Evolutionary conservation across 2,797 vertebrate species (phyloP), one percentile per base, ranked within the genome.

Genomic region (Sebastes minor): DNA sequence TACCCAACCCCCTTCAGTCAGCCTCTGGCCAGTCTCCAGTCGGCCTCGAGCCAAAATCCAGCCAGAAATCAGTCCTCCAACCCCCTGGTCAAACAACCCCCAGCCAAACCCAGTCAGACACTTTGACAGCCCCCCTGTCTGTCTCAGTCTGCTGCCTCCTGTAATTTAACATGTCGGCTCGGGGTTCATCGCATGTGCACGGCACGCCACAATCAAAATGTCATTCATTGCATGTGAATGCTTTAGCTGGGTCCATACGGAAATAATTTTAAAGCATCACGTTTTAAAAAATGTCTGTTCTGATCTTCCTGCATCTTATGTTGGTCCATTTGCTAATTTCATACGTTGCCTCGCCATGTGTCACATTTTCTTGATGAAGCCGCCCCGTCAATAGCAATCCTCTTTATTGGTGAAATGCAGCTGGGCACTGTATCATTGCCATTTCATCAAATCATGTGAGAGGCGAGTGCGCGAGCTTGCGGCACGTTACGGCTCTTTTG

Each of bases 131-230:
- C 72, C 73, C 86, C 71, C 65, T 56, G 82, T 91, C 91, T 88
- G 91, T 93, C 93, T 93, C 94, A 94, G 94, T 94, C 93, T 94
- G 89, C 90, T 93, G 93, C 94, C 88, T 90, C 85, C 86, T 93
- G 90, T 92, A 94, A 94, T 94, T 94, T 93, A 92, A 89, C 89
- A 91, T 91, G 93, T 90, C 85, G 38, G 86, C 88, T 91, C 72
- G 7, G 85, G 79, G 84, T 88, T 92, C 87, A 88, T 90, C 42
- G 56, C 55, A 77, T 62, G 84, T 73, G 78, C 79, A 81, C 57
- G 30, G 78, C 81, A 80, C 55, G 30, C 65, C 76, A 68, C 78
- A 55, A 71, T 78, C 82, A 76, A 89, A 81, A 81, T 52, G 82
- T 73, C 78, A 65, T 71, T 81, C 46, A 59, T 72, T 76, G 18